phyloP scores from a whole-genome alignment of 2,113 vertebrate genomes.

The Leucopsar rothschildi region DNA sequence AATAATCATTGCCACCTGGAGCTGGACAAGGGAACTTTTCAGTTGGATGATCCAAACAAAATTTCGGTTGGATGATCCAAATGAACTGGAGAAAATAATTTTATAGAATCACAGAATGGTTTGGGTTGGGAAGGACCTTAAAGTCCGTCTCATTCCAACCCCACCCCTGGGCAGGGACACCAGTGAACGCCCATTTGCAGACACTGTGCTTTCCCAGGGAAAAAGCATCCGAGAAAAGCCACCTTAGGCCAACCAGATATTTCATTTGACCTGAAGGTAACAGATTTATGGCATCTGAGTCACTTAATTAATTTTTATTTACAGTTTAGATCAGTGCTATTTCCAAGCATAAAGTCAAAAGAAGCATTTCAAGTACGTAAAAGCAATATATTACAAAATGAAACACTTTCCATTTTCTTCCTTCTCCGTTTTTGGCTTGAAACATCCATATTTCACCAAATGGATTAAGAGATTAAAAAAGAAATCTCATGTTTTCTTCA shows the following conservation, averaged over 20 bases:
- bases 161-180: not conserved
- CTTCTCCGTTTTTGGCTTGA: not conserved
- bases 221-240: not conserved
- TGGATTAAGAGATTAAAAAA: not conserved
- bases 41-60: not conserved
- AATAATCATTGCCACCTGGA: not conserved
- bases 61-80: not conserved
- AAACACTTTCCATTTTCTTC: not conserved
- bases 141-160: not conserved
- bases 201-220: not conserved
- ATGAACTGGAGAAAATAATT: not conserved
- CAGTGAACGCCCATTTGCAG: not conserved
- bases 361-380: not conserved
- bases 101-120: not conserved
- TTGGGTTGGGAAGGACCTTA: not conserved
- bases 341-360: constrained; percentile 6
- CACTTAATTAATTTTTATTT: constrained; percentile 39
- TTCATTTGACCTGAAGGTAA: not conserved
- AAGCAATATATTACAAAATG: not conserved
- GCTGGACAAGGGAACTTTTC: not conserved
- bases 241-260: not conserved
- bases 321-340: not conserved
- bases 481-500: not conserved
- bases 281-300: not conserved
- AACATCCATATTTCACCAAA: not conserved